Percentiles rank a stretch among this genome's conserved stretches.
These are phyloP conservation scores for Micropoecilia bifurca DNA, from an alignment of 2,797 vertebrate genomes.

Conservation along the genomic window DNA sequence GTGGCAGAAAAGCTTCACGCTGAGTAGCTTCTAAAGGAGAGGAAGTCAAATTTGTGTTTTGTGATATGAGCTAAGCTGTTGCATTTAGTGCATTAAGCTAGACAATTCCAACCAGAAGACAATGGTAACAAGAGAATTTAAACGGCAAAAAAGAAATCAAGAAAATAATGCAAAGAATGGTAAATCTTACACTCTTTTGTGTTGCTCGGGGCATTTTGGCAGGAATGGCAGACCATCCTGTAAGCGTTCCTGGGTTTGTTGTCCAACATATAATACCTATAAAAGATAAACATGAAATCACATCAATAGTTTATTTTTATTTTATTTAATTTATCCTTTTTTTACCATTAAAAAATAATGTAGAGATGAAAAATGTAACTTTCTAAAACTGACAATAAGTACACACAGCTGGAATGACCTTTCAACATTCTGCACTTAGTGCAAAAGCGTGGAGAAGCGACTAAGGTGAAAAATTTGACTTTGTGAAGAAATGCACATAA, in stretches of 20 bases:
- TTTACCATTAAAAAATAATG: background rate
- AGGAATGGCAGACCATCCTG: slow-evolving; percentile 96
- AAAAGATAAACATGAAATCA: slow-evolving; percentile 31
- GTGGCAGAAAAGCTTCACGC: slow-evolving; percentile 33
- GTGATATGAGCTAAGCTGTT: slow-evolving; percentile 2
- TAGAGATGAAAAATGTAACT: background rate
- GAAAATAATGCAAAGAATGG: background rate
- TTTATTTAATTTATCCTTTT: too few species aligned
- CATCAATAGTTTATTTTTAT: background rate
- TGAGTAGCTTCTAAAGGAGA: slow-evolving; percentile 24
- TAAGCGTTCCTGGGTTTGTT: slow-evolving; percentile 93
- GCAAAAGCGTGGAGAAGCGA: slow-evolving; percentile 27
- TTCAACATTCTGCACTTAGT: slow-evolving; percentile 3
- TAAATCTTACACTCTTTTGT: slow-evolving; percentile 94
- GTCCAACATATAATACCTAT: slow-evolving; percentile 94
- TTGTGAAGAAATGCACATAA: slow-evolving; percentile 52
- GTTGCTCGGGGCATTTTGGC: slow-evolving; percentile 91
- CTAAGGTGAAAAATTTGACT: slow-evolving; percentile 67
- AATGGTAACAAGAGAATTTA: background rate
- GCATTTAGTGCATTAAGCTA: slow-evolving; percentile 4
- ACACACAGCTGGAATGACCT: background rate
- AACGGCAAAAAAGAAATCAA: slow-evolving; percentile 5
- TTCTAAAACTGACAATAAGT: background rate
- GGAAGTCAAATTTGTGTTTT: slow-evolving; percentile 22
- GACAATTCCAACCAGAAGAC: slow-evolving; percentile 4